Evolutionary conservation across 37 sponge, comb jelly and placozoan genomes (phyloP).

Genomic region (Ephydatia muelleri): DNA sequence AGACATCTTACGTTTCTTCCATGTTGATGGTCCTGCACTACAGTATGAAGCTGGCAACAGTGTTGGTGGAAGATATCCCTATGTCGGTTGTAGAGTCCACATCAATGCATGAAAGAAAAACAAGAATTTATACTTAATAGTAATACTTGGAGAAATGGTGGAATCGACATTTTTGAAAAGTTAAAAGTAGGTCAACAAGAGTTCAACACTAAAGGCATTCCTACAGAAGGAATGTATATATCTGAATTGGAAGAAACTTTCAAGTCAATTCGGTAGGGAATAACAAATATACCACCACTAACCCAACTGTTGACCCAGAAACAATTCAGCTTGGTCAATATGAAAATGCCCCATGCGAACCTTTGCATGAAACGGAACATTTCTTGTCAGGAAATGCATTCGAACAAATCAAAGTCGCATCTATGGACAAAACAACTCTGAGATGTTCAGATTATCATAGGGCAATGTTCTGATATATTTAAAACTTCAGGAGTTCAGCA

Average conservation of each 20-base stretch:
- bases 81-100: too few relatives aligned
- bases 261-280: too few relatives aligned
- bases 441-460: constrained; percentile 3
- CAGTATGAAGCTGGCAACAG: too few relatives aligned
- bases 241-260: constrained; percentile 10
- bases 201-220: constrained; percentile 9
- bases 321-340: background rate
- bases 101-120: background rate
- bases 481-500: too few relatives aligned
- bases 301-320: background rate
- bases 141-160: background rate
- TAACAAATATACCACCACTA: too few relatives aligned
- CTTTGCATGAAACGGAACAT: background rate
- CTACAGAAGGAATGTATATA: constrained; percentile 6
- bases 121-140: background rate
- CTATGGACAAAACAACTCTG: background rate
- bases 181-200: constrained; percentile 13
- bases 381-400: background rate
- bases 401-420: background rate
- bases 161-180: too few relatives aligned
- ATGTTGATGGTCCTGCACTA: too few relatives aligned
- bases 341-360: constrained; percentile 3
- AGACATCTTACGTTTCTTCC: too few relatives aligned
- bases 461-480: too few relatives aligned
- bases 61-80: too few relatives aligned